Evolutionary conservation across 2,797 vertebrate genomes (phyloP).

Genomic region (Gallirallus australis): DNA sequence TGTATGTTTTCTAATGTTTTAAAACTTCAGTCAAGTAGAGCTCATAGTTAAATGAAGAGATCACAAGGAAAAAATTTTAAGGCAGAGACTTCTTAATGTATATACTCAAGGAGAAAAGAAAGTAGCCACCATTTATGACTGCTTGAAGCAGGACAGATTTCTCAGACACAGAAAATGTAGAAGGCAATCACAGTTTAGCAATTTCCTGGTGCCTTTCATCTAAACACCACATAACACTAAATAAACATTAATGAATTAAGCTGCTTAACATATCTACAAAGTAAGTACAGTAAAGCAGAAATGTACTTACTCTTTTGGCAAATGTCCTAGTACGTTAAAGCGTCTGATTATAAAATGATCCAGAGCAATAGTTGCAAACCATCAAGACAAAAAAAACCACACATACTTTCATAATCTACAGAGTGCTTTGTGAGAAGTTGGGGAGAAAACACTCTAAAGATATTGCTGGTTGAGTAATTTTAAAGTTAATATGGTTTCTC

Average conservation of each 20-base stretch:
- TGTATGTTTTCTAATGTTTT: background rate
- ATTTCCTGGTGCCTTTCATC: background rate
- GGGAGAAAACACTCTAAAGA: background rate
- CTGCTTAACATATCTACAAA: background rate
- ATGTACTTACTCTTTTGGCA: background rate
- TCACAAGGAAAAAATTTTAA: background rate
- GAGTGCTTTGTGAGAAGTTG: background rate
- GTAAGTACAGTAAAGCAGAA: background rate
- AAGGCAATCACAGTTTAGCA: background rate
- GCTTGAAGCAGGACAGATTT: background rate
- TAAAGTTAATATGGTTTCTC: background rate
- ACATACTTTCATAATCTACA: background rate
- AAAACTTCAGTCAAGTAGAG: background rate
- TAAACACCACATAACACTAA: background rate
- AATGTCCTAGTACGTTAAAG: background rate
- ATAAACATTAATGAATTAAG: constrained; percentile 3
- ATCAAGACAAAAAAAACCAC: background rate
- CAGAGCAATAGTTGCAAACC: background rate
- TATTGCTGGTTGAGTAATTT: background rate
- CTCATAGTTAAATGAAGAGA: background rate
- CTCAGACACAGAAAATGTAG: background rate
- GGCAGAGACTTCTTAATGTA: background rate
- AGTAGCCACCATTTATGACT: background rate
- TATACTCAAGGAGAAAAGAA: background rate
- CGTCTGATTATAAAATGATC: background rate